A percentile compares a stretch with the other conserved stretches of the same genome.
Conservation (phyloP, 2,888 invertebrate species). For the Eupeodes luniger region DNA sequence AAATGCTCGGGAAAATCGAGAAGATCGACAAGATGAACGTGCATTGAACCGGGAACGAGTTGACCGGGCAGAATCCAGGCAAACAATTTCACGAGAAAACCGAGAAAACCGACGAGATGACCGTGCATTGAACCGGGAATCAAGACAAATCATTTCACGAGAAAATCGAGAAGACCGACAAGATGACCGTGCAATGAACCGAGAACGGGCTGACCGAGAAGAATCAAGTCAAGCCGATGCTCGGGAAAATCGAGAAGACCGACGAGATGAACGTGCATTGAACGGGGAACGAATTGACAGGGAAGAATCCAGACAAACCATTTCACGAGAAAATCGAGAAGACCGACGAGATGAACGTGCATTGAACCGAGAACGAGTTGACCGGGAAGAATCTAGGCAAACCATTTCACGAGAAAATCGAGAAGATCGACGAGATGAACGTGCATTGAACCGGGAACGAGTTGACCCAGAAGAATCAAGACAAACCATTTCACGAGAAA, state of each 20-base stretch:
- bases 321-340: not conserved
- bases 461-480: slow-evolving; percentile 20
- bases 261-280: not conserved
- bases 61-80: too few relatives aligned
- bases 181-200: too few relatives aligned
- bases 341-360: slow-evolving; percentile 4
- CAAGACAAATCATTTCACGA: not conserved
- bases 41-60: too few relatives aligned
- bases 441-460: not conserved
- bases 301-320: not conserved
- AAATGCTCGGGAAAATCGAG: too few relatives aligned
- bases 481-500: not conserved
- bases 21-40: too few relatives aligned
- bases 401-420: not conserved
- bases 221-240: not conserved
- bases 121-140: too few relatives aligned
- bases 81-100: too few relatives aligned
- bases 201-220: not conserved
- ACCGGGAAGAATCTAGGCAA: not conserved
- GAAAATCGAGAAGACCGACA: not conserved
- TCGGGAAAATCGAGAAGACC: not conserved
- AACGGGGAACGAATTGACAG: not conserved
- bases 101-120: not conserved
- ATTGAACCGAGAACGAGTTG: not conserved
- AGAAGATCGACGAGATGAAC: not conserved